A percentile compares a stretch with the other conserved stretches of the same genome.
Evolutionary conservation across 2,113 vertebrate genomes (phyloP).

Genomic region (Cavia porcellus): DNA sequence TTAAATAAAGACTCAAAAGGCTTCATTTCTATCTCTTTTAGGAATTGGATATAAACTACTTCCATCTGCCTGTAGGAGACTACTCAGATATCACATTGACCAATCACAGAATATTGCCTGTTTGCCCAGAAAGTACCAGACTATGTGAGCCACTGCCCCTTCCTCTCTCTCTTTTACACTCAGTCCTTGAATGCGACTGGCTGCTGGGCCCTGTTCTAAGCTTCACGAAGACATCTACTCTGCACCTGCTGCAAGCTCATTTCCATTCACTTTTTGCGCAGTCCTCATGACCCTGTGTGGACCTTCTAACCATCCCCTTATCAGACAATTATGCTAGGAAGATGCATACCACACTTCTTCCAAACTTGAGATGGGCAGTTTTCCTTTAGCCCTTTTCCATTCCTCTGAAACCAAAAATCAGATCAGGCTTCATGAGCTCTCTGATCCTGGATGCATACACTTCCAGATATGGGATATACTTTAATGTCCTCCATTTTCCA

Average conservation of each 20-base stretch:
- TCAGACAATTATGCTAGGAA: not conserved
- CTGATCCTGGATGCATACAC: constrained; percentile 35
- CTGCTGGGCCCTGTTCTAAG: not conserved
- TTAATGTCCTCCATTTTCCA: constrained; percentile 45
- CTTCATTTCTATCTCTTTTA: constrained; percentile 53
- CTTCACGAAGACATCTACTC: constrained; percentile 60
- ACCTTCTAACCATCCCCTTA: not conserved
- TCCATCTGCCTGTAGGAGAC: constrained; percentile 43
- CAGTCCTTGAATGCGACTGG: not conserved
- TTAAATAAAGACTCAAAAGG: not conserved
- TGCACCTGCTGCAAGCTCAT: constrained; percentile 51
- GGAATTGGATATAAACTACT: constrained; percentile 26
- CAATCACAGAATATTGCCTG: constrained; percentile 60
- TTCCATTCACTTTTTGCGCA: constrained; percentile 14
- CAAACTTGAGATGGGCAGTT: not conserved
- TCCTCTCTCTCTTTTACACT: constrained; percentile 14
- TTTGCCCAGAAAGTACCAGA: constrained; percentile 74
- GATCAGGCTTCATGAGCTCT: not conserved
- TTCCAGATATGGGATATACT: not conserved
- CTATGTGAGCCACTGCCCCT: constrained; percentile 54
- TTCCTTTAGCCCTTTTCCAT: not conserved
- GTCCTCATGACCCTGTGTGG: not conserved
- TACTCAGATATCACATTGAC: constrained; percentile 68
- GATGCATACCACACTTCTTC: constrained; percentile 17
- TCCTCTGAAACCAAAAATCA: constrained; percentile 48